Evolutionary conservation across 2,888 invertebrate species (phyloP).

Genomic region (Philonicus albiceps): DNA sequence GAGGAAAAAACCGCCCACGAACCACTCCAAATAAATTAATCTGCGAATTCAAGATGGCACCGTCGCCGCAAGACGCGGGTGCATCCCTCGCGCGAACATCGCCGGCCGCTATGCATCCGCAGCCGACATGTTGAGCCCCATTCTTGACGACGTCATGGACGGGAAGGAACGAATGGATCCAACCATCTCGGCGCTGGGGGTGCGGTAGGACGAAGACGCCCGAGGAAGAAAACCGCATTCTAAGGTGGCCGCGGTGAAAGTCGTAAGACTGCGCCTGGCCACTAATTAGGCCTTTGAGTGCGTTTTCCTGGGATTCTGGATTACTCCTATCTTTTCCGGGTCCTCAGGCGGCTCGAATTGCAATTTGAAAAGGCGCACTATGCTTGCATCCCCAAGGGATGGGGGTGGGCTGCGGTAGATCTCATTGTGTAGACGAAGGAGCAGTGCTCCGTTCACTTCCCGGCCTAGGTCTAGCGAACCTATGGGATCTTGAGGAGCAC

Average conservation of each 20-base stretch:
- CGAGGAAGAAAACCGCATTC: neutral
- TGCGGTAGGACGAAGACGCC: neutral
- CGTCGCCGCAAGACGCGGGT: neutral
- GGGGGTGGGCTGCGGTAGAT: neutral
- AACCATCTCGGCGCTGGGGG: neutral
- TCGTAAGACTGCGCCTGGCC: conserved; percentile 28
- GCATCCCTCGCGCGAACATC: neutral
- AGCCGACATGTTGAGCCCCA: neutral
- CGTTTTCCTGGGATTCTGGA: conserved; percentile 42
- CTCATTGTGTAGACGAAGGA: neutral
- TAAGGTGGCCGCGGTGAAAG: neutral
- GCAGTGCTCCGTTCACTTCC: neutral
- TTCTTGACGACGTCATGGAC: neutral
- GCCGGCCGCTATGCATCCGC: neutral
- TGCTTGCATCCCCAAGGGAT: neutral
- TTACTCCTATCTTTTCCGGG: neutral
- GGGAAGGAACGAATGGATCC: neutral
- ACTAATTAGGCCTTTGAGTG: conserved; percentile 48
- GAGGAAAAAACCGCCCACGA: conserved; percentile 29
- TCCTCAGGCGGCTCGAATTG: conserved; percentile 6
- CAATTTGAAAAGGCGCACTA: conserved; percentile 8
- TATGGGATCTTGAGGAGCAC: neutral
- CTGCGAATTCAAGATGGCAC: conserved; percentile 32
- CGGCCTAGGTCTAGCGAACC: neutral
- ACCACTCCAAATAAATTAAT: conserved; percentile 36